These are phyloP conservation scores for Nyctereutes procyonoides DNA, from an alignment of 2,113 vertebrate species.

Conservation along the genomic window DNA sequence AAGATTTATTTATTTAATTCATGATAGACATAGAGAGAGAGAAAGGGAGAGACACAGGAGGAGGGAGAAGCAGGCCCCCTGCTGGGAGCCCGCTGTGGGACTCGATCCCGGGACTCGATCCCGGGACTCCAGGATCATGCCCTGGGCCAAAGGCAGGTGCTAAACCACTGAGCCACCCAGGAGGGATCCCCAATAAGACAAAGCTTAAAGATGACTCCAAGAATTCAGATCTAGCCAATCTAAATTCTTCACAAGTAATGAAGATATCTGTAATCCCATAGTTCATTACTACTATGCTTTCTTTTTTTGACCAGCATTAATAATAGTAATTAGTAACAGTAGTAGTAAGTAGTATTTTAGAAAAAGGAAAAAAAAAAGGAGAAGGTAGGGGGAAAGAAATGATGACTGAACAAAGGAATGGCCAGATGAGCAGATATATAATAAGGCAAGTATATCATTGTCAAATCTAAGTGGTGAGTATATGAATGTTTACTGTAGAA, in stretches of 20 bases:
- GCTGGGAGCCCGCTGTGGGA: too few relatives aligned
- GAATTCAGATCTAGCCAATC: background rate
- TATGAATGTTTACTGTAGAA: background rate
- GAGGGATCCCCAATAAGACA: background rate
- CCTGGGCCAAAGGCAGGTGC: too few relatives aligned
- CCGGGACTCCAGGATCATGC: too few relatives aligned
- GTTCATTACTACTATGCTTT: background rate
- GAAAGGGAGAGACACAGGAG: too few relatives aligned
- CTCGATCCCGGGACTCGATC: too few relatives aligned
- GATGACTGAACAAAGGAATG: background rate
- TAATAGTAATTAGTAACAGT: background rate
- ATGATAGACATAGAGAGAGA: too few relatives aligned
- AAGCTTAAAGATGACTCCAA: background rate
- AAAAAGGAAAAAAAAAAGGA: background rate
- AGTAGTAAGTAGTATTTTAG: background rate
- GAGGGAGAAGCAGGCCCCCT: too few relatives aligned
- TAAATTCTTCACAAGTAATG: background rate
- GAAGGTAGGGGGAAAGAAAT: background rate
- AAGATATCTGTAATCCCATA: background rate
- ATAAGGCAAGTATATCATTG: background rate
- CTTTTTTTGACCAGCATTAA: background rate
- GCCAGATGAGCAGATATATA: background rate
- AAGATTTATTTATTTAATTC: too few relatives aligned
- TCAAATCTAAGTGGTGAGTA: background rate
- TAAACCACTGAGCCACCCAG: too few relatives aligned